Base-by-base conservation (phyloP, 2,797 vertebrate genomes). In the Emydoidea blandingii region DNA sequence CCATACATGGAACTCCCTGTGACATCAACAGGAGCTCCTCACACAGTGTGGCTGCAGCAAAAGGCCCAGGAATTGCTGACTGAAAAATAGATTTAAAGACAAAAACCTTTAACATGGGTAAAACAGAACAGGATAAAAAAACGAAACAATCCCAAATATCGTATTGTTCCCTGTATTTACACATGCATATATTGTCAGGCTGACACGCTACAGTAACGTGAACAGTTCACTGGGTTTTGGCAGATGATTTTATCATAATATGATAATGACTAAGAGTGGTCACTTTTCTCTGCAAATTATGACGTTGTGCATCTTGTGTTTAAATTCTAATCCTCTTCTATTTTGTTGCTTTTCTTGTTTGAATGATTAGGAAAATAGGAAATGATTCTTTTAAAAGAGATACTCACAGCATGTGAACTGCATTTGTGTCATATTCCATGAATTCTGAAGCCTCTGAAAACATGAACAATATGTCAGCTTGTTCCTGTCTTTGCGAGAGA, bases 101-200 rank as follows among this genome's bases (percentile, higher is more conserved):
- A 25, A 72, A 72, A 72, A 21, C 34, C 19, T 72, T 72, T 41
- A 72, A 72, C 5, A 1, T 81, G 62, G 85, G 8, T 31, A 78
- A 78, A 31, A 16, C 74, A 78, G 74, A 78, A 31, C 41, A 49
- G 27, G 27, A 31, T 8, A 72, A 49, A 15, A 47, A 49, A 49
- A 2, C 1, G 4, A 31, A 49, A 29, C 44, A 78, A 49, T 72
- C 74, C 27, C 41, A 78, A 78, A 47, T 31, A 47, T 27, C 12
- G 3, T 31, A 8, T 16, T 92, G 93, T 72, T 97, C 91, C 92
- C 47, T 96, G 89, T 97, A 52, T 97, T 97, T 97, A 95, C 95
- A 95, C 96, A 95, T 90, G 95, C 89, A 95, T 95, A 95, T 96
- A 97, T 86, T 97, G 95, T 96, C 96, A 94, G 90, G 95, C 91